These are phyloP conservation scores for Allobates femoralis DNA, from an alignment of 2,797 vertebrate genomes.

Conservation along the genomic window DNA sequence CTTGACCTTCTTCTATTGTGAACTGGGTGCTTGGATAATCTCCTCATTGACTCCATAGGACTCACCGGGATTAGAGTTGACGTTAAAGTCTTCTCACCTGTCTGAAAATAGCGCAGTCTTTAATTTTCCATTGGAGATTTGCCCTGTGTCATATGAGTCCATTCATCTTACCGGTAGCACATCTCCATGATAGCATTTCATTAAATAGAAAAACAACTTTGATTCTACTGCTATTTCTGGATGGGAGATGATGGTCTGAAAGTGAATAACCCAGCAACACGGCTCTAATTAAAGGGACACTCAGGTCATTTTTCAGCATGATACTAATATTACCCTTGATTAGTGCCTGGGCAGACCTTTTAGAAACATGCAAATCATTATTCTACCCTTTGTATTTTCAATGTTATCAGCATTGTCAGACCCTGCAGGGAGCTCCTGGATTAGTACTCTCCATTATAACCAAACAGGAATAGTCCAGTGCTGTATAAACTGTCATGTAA, in stretches of 20 bases:
- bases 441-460: too few species aligned
- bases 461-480: too few species aligned
- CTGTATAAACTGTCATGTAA: too few species aligned
- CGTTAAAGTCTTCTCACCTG: constrained; percentile 38
- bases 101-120: constrained; percentile 44
- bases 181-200: constrained; percentile 39
- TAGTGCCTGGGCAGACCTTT: too few species aligned
- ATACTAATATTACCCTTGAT: too few species aligned
- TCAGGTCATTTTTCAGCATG: too few species aligned
- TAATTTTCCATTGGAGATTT: constrained; percentile 41
- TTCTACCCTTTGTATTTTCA: too few species aligned
- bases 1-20: not conserved
- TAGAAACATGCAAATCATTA: too few species aligned
- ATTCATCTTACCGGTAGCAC: constrained; percentile 12
- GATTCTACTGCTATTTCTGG: constrained; percentile 39
- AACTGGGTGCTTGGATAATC: not conserved
- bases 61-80: constrained; percentile 27
- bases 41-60: constrained; percentile 17
- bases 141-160: constrained; percentile 1
- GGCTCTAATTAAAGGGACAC: too few species aligned
- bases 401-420: too few species aligned
- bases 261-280: not conserved
- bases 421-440: too few species aligned
- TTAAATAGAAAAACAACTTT: constrained; percentile 28
- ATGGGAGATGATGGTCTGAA: not conserved